A percentile compares a stretch with the other conserved stretches of the same genome.
Evolutionary conservation across 2,113 vertebrate species (phyloP).

Genomic region (Pterophyllum scalare): DNA sequence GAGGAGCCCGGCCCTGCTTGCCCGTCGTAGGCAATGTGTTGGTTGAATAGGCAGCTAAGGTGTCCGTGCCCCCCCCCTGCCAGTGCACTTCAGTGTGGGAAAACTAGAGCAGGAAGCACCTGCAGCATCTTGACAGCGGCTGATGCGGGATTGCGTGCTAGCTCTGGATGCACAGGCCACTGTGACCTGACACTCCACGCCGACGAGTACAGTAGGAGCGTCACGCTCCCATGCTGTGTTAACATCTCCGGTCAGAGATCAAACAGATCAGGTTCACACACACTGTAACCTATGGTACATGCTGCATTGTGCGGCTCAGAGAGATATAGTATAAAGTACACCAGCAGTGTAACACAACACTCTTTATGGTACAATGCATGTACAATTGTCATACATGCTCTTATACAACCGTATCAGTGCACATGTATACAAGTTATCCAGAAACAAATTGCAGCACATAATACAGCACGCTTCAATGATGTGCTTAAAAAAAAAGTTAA

Average conservation of each 20-base stretch:
- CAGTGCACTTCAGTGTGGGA: constrained; percentile 80
- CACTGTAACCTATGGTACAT: constrained; percentile 4
- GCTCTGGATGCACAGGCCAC: constrained; percentile 41
- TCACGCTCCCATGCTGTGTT: constrained; percentile 52
- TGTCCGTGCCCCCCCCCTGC: constrained; percentile 76
- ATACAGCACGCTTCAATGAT: constrained; percentile 18
- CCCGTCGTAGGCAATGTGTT: constrained; percentile 64
- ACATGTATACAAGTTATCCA: constrained; percentile 33
- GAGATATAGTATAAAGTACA: constrained; percentile 10
- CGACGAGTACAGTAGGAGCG: constrained; percentile 52
- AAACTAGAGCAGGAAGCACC: constrained; percentile 72
- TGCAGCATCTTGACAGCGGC: constrained; percentile 69
- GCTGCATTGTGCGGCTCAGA: constrained; percentile 37
- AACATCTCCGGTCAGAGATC: constrained; percentile 55
- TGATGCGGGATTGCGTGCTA: constrained; percentile 75
- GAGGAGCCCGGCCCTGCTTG: constrained; percentile 54
- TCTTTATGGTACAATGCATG: constrained; percentile 10
- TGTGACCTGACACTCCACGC: constrained; percentile 54
- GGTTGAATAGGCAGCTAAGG: constrained; percentile 80
- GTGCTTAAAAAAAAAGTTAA: neutral
- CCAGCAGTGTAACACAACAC: constrained; percentile 40
- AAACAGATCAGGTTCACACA: constrained; percentile 62
- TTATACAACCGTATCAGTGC: constrained; percentile 42
- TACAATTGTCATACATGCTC: constrained; percentile 52
- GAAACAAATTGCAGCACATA: constrained; percentile 51